Base-by-base conservation (phyloP, 2,888 invertebrate genomes). In the Mystacides longicornis region DNA sequence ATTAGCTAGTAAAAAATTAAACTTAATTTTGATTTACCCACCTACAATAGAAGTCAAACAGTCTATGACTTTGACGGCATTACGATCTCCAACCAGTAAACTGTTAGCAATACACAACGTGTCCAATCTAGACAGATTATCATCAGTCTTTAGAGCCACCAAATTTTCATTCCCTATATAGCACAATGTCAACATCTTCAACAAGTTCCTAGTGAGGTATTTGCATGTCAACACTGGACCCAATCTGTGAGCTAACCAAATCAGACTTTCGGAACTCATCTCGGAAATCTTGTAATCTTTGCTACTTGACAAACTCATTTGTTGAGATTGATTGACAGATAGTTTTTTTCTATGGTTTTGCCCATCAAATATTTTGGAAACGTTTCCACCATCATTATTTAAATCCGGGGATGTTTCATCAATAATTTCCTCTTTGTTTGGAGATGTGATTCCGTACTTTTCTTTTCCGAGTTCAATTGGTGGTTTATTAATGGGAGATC, bases 171-270 rank as follows among this genome's bases (percentile, higher is more conserved):
- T 85, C 0, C 90, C 93, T 20, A 92, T 85, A 68, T 95, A 98
- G 71, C 97, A 98, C 2, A 97, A 72, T 0, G 94, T 91, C 52
- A 98, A 73, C 91, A 98, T 95, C 66, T 95, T 85, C 11, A 98
- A 76, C 61, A 99, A 77, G 75, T 96, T 96, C 57, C 92, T 81
- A 0, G 95, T 90, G 23, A 98, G 78, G 73, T 92, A 88, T 63
- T 91, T 85, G 42, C 96, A 93, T 0, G 94, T 93, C 21, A 98
- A 77, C 48, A 97, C 92, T 0, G 98, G 97, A 0, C 98, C 98
- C 18, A 98, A 74, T 60, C 95, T 82, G 72, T 95, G 92, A 0
- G 94, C 87, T 56, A 98, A 68, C 96, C 97, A 97, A 58, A 93
- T 84, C 1, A 93, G 73, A 65, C 91, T 92, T 66, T 92, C 93